phyloP scores from a whole-genome alignment of 2,113 vertebrate species.

The Baryphthengus martii region DNA sequence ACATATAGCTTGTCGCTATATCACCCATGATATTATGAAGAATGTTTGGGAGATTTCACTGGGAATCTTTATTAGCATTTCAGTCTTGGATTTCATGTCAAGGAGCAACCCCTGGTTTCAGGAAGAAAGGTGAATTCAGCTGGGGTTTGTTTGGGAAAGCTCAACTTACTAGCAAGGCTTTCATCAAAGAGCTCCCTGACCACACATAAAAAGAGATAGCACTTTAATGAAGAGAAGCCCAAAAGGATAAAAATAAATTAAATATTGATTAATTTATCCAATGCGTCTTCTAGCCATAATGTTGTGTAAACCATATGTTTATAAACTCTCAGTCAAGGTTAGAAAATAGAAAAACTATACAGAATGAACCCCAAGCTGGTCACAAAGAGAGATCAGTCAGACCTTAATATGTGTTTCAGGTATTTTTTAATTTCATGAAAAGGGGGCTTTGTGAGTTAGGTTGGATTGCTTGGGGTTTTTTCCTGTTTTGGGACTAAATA shows the following conservation, averaged over 20 bases:
- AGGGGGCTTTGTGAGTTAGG: accelerated
- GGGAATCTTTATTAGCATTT: constrained; percentile 56
- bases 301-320: neutral
- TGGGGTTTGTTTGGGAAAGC: neutral
- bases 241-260: neutral
- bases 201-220: neutral
- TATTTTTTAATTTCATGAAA: neutral
- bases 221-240: neutral
- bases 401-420: neutral
- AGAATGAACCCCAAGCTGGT: neutral
- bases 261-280: neutral
- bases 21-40: constrained; percentile 63
- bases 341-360: neutral
- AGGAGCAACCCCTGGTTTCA: neutral
- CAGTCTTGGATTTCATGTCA: neutral
- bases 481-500: neutral
- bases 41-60: constrained; percentile 37
- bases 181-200: neutral
- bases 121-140: neutral
- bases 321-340: neutral
- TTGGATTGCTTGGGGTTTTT: neutral
- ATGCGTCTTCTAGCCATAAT: neutral
- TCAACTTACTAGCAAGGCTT: neutral
- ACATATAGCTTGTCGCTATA: constrained; percentile 64
- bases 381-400: neutral